A percentile compares a stretch with the other conserved stretches of the same genome.
Evolutionary conservation across 2,797 vertebrate genomes (phyloP).

Genomic region (Crocodylus rhombifer): DNA sequence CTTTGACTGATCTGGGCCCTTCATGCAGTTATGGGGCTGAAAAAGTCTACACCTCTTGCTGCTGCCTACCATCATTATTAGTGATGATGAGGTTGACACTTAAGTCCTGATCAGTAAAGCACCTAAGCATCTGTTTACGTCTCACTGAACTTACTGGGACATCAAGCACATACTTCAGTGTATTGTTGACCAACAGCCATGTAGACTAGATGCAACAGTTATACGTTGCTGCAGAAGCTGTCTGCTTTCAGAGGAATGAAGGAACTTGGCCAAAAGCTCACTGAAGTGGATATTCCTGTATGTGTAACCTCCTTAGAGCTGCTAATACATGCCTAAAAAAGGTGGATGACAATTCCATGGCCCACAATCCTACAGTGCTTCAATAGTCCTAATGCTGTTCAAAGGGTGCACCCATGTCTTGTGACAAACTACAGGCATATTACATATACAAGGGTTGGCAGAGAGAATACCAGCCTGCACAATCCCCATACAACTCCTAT

Average conservation of each 20-base stretch:
- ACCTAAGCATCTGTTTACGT: not conserved
- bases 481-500: not conserved
- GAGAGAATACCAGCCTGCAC: not conserved
- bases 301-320: not conserved
- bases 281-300: not conserved
- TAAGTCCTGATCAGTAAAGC: not conserved
- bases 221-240: not conserved
- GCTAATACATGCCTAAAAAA: no score
- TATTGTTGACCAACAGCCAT: not conserved
- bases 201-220: not conserved
- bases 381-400: not conserved
- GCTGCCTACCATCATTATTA: not conserved
- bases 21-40: not conserved
- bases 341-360: not conserved
- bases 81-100: not conserved
- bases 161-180: accelerated
- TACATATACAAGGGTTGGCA: not conserved
- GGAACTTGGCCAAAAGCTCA: not conserved
- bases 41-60: not conserved
- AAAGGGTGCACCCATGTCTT: not conserved
- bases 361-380: not conserved
- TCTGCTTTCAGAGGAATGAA: not conserved
- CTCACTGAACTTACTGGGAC: accelerated
- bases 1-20: not conserved
- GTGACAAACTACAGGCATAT: not conserved